Evolutionary conservation across 1,140 invertebrate species (phyloP).

Genomic region (Berghia stephanieae): DNA sequence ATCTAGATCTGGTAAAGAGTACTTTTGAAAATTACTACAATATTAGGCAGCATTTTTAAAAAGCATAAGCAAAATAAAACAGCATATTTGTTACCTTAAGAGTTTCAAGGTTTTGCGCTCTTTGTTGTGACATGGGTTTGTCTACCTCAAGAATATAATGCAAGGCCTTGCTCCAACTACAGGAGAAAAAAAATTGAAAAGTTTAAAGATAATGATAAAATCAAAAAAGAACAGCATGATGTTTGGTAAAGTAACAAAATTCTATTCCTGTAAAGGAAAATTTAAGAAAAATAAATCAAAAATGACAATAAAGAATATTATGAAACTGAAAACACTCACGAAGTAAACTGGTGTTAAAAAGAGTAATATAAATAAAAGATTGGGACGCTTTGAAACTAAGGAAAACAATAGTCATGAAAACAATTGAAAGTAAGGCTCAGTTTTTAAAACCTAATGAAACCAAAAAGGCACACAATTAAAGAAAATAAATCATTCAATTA

Average conservation of each 20-base stretch:
- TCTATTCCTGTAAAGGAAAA: not conserved
- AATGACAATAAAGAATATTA: not conserved
- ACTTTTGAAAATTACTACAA: no score
- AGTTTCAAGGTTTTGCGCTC: slow-evolving; percentile 48
- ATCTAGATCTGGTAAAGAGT: no score
- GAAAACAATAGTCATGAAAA: not conserved
- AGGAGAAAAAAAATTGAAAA: slow-evolving; percentile 48
- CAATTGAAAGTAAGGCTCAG: not conserved
- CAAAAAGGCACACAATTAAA: not conserved
- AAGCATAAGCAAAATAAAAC: no score
- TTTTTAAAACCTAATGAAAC: not conserved
- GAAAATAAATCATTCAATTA: not conserved
- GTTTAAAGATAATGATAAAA: not conserved
- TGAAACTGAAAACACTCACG: not conserved
- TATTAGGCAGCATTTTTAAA: no score
- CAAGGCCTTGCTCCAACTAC: slow-evolving; percentile 84
- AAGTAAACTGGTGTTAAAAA: not conserved
- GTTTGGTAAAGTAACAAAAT: not conserved
- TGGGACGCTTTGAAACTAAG: no score
- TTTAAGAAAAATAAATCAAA: not conserved
- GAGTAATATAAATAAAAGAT: no score
- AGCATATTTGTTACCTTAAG: slow-evolving; percentile 64
- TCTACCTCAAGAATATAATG: slow-evolving; percentile 74
- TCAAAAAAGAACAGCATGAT: not conserved
- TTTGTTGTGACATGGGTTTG: slow-evolving; percentile 65